Evolutionary conservation across 2,797 vertebrate genomes (phyloP), one percentile per base, ranked within the genome.

Genomic region (Tinamus major): DNA sequence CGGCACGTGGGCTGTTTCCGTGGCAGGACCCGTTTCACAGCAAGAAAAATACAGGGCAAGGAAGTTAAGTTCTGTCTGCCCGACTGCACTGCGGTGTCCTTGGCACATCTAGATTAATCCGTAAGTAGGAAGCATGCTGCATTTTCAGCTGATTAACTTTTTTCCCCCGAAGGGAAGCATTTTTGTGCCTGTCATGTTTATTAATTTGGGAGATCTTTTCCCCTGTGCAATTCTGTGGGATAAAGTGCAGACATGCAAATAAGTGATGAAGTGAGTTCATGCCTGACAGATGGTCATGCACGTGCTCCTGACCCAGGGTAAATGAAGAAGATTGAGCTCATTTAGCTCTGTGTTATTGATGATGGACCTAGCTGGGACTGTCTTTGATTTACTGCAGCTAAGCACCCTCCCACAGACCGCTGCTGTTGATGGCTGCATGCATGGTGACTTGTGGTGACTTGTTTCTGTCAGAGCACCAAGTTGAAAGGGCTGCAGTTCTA

Each of bases 91-190:
- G 55, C 18, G 19, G 19, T 79, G 42, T 11, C 14, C 21, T 27
- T 26, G 27, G 2, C 48, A 68, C 21, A 37, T 85, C 74, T 56
- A 88, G 89, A 61, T 39, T 29, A 68, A 11, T 11, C 24, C 20
- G 0, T 20, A 8, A 8, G 17, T 72, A 65, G 37, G 31, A 85
- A 35, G 29, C 16, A 46, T 62, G 55, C 13, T 49, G 17, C 29
- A 37, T 53, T 78, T 92, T 85, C 67, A 65, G 18, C 31, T 29
- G 16, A 53, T 85, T 72, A 80, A 41, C 35, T 35, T 71, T 61
- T 69, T 33, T 8, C 11, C 37, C n/a, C 58, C 42, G 21, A 42
- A 71, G 21, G 31, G 67, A 83, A 87, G 11, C 9, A 4, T 31
- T 84, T 93, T 64, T 56, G 10, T 7, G 70, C 12, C 12, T 51